Conservation (phyloP, 2,797 vertebrate species). For the Acanthurus leucopareius region DNA sequence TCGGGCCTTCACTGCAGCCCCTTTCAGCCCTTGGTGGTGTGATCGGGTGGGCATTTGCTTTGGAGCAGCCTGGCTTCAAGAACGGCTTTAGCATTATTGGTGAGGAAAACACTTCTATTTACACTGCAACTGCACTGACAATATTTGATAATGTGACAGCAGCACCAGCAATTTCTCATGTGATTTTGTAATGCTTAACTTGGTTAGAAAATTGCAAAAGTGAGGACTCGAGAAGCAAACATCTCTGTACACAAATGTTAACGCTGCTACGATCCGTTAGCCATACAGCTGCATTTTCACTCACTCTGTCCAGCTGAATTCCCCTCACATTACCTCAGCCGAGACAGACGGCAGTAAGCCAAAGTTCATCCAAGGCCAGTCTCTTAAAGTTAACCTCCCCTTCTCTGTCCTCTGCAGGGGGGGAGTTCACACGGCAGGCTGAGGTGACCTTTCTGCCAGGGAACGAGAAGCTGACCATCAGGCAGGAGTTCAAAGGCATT, state of each 20-base stretch:
- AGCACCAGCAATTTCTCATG: not conserved
- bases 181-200: not conserved
- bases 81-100: conserved; percentile 96
- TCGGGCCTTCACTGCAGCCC: conserved; percentile 92
- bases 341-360: conserved; percentile 35
- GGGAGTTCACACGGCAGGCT: conserved; percentile 91
- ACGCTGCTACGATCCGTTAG: conserved; percentile 18
- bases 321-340: conserved; percentile 61
- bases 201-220: conserved; percentile 1
- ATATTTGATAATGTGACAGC: conserved; percentile 1
- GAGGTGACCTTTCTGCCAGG: conserved; percentile 92
- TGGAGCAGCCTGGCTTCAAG: conserved; percentile 93
- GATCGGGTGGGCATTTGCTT: conserved; percentile 97
- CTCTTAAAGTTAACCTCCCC: conserved; percentile 51
- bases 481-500: conserved; percentile 92
- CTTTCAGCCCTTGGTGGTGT: conserved; percentile 91
- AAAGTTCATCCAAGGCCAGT: conserved; percentile 66
- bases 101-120: conserved; percentile 69
- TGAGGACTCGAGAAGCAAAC: conserved; percentile 2
- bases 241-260: conserved; percentile 11
- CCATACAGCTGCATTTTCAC: conserved; percentile 60
- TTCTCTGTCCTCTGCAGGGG: conserved; percentile 83
- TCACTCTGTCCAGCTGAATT: conserved; percentile 65
- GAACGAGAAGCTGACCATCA: conserved; percentile 90
- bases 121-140: not conserved